phyloP scores from a whole-genome alignment of 2,113 vertebrate genomes.

The Coryphaenoides rupestris region DNA sequence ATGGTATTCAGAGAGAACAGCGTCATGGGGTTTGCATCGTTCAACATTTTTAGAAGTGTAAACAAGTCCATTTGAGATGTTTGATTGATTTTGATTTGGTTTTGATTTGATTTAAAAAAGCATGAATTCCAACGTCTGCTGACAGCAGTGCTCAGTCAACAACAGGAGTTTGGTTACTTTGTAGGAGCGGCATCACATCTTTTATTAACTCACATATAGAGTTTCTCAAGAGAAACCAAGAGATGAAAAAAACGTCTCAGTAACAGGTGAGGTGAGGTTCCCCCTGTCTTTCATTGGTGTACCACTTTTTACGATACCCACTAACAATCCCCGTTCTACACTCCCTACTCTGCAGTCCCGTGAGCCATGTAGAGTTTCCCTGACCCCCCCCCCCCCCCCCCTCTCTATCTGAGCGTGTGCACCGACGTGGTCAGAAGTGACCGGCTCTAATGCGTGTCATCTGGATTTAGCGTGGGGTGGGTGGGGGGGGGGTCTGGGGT shows the following conservation, averaged over 20 bases:
- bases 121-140: no score
- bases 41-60: neutral
- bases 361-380: neutral
- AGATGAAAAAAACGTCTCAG: neutral
- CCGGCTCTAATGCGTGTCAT: neutral
- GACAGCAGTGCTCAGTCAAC: no score
- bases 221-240: no score
- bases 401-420: neutral
- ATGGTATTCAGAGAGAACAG: neutral
- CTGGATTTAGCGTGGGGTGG: conserved; percentile 11
- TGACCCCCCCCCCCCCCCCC: neutral
- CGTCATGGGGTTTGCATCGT: neutral
- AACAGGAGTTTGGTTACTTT: no score
- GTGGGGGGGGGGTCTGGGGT: no score
- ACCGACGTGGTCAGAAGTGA: neutral
- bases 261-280: neutral
- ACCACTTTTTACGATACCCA: no score
- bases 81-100: neutral
- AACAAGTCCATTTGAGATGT: neutral
- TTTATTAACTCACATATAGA: neutral
- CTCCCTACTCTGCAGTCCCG: neutral
- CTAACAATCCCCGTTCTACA: neutral
- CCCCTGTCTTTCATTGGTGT: neutral
- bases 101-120: no score
- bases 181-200: neutral